These are phyloP conservation scores for Acanthurus tractus DNA, from an alignment of 2,797 vertebrate species.

Conservation along the genomic window DNA sequence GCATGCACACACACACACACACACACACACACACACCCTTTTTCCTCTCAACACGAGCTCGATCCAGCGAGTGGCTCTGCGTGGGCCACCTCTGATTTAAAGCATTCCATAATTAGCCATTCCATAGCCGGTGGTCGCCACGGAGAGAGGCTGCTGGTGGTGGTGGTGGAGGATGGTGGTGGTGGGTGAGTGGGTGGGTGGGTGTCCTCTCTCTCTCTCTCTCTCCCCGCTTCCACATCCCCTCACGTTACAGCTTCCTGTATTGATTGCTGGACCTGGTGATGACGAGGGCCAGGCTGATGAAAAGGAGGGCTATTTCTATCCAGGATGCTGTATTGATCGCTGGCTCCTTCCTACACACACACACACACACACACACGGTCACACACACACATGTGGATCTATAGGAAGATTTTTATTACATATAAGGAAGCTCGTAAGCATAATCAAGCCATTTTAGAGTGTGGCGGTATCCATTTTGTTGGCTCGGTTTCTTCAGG, in stretches of 20 bases:
- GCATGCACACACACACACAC: constrained; percentile 12
- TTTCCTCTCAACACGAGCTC: constrained; percentile 13
- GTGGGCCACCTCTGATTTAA: constrained; percentile 67
- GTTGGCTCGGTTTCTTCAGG: constrained; percentile 29
- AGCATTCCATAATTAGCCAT: constrained; percentile 77
- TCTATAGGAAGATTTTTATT: constrained; percentile 62
- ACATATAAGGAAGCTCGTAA: constrained; percentile 54
- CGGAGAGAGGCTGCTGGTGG: constrained; percentile 20
- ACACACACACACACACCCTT: constrained; percentile 12
- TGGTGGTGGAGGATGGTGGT: constrained; percentile 57
- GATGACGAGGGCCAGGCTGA: constrained; percentile 76
- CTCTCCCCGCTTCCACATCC: constrained; percentile 65
- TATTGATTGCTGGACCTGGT: constrained; percentile 79
- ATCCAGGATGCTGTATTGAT: constrained; percentile 81
- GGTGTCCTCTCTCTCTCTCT: neutral
- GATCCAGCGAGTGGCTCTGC: constrained; percentile 35
- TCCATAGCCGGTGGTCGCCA: constrained; percentile 66
- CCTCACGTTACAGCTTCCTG: constrained; percentile 81
- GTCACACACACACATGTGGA: constrained; percentile 26
- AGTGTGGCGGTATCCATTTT: constrained; percentile 42
- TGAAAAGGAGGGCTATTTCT: constrained; percentile 83
- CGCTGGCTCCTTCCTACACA: constrained; percentile 68
- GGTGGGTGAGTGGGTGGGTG: constrained; percentile 15
- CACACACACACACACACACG: constrained; percentile 32
- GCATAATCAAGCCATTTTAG: constrained; percentile 41